A percentile compares a stretch with the other conserved stretches of the same genome.
Conservation (phyloP, 2,888 invertebrate genomes). For the Entomobrya proxima region DNA sequence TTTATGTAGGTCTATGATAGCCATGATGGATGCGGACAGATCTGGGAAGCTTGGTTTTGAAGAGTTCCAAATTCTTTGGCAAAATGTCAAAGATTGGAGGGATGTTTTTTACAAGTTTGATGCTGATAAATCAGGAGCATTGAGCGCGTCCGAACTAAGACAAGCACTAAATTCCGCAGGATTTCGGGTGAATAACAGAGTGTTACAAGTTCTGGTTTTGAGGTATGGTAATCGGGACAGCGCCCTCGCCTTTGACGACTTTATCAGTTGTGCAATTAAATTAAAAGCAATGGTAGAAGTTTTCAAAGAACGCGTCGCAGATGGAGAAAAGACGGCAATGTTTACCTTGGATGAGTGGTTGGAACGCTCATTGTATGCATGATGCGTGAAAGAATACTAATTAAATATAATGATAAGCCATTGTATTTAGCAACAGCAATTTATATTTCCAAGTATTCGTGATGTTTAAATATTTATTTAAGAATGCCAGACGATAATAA, state of each 20-base stretch:
- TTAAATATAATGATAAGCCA: background rate
- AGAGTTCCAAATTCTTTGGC: slow-evolving; percentile 91
- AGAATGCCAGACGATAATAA: too few species aligned
- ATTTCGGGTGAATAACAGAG: slow-evolving; percentile 91
- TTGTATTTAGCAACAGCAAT: background rate
- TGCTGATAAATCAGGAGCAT: slow-evolving; percentile 86
- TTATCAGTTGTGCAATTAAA: slow-evolving; percentile 93
- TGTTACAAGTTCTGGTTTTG: slow-evolving; percentile 91
- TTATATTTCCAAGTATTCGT: too few species aligned
- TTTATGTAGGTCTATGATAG: slow-evolving; percentile 94
- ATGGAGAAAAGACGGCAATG: slow-evolving; percentile 85
- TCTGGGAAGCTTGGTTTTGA: slow-evolving; percentile 94
- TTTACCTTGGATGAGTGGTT: slow-evolving; percentile 95
- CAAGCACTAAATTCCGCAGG: slow-evolving; percentile 92
- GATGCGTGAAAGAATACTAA: slow-evolving; percentile 76
- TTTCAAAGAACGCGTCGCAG: slow-evolving; percentile 86
- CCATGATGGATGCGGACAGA: slow-evolving; percentile 92
- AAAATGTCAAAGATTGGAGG: slow-evolving; percentile 92
- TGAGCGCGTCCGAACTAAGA: slow-evolving; percentile 89
- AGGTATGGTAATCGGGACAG: slow-evolving; percentile 90
- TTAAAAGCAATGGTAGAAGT: slow-evolving; percentile 95
- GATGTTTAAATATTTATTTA: too few species aligned
- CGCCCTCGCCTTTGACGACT: slow-evolving; percentile 93
- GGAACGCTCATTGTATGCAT: slow-evolving; percentile 91
- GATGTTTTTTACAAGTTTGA: slow-evolving; percentile 92